Percentiles rank a stretch among this genome's conserved stretches.
These are phyloP conservation scores for Pteronura brasiliensis DNA, from an alignment of 2,113 vertebrate genomes.

Conservation along the genomic window DNA sequence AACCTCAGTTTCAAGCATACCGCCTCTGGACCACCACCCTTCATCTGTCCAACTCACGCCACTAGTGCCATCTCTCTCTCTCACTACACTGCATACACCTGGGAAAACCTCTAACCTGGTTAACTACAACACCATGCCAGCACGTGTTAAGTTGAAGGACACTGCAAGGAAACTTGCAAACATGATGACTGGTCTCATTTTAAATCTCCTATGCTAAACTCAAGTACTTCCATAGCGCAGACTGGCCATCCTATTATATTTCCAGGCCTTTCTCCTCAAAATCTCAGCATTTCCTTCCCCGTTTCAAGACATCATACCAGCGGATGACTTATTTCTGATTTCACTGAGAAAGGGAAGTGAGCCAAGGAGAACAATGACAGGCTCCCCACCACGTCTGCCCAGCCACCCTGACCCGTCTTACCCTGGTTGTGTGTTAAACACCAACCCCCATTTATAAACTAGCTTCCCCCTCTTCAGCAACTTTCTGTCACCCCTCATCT, in stretches of 20 bases:
- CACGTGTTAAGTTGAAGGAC: background rate
- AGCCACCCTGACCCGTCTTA: rapidly evolving
- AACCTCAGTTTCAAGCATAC: background rate
- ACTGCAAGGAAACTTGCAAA: background rate
- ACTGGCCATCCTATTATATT: rapidly evolving
- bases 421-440: too few relatives aligned
- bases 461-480: background rate
- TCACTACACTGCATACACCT: rapidly evolving
- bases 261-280: rapidly evolving
- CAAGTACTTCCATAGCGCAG: background rate
- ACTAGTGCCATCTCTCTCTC: rapidly evolving
- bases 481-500: too few relatives aligned
- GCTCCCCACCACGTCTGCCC: background rate
- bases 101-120: background rate
- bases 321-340: background rate
- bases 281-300: background rate
- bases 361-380: rapidly evolving
- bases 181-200: background rate
- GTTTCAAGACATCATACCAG: rapidly evolving
- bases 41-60: background rate
- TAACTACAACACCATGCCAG: rapidly evolving
- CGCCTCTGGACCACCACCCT: background rate
- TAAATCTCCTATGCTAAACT: rapidly evolving
- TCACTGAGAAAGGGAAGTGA: background rate
- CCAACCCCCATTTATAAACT: rapidly evolving